Conservation (phyloP, 1,140 invertebrate genomes). For the Oscheius sp. region DNA sequence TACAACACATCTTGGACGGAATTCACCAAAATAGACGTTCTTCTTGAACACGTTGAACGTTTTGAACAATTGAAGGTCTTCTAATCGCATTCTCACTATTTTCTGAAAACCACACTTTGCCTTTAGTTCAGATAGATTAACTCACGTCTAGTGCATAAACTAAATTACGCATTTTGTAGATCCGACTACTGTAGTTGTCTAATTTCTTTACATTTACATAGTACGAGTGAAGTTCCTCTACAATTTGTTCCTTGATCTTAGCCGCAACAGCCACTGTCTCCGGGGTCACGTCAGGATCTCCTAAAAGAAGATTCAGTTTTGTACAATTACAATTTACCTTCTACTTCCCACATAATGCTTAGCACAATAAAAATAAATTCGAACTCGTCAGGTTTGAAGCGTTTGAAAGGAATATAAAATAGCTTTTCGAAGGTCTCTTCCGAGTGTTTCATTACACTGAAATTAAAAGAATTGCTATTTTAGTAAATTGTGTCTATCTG, state of each 20-base stretch:
- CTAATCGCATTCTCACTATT: constrained; percentile 15
- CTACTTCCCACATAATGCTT: background rate
- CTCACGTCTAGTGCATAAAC: constrained; percentile 22
- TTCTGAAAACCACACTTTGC: constrained; percentile 17
- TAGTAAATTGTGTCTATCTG: background rate
- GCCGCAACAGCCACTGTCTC: constrained; percentile 5
- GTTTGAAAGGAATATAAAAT: background rate
- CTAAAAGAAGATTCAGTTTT: background rate
- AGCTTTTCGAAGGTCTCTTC: background rate
- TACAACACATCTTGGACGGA: too few relatives aligned
- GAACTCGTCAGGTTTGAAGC: background rate
- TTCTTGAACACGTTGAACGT: constrained; percentile 35
- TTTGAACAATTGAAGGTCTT: constrained; percentile 25
- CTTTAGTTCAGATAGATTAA: background rate
- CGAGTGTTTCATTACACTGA: background rate
- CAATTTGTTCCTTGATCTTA: background rate
- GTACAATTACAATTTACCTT: background rate
- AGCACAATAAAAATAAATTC: background rate
- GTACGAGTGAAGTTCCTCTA: constrained; percentile 27
- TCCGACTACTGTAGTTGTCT: constrained; percentile 26
- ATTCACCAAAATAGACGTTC: constrained; percentile 25
- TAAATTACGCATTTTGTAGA: constrained; percentile 9
- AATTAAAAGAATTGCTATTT: too few relatives aligned
- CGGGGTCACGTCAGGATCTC: constrained; percentile 9
- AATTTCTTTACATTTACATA: constrained; percentile 15